A percentile compares a stretch with the other conserved stretches of the same genome.
phyloP scores from a whole-genome alignment of 2,797 vertebrate genomes.

The Poeciliopsis paucimaculata region DNA sequence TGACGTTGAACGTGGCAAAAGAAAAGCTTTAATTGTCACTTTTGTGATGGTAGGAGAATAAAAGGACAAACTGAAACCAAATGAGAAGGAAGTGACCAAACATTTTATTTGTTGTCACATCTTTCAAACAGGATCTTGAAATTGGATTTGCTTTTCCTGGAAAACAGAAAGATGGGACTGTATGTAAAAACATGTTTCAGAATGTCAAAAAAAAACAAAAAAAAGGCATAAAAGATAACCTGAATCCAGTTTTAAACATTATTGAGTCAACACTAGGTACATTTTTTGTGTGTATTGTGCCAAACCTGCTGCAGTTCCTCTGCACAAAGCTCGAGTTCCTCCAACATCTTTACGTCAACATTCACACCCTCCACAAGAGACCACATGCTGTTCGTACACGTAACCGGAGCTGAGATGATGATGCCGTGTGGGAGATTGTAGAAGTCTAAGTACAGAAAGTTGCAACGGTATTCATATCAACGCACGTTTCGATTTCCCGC shows the following conservation, averaged over 20 bases:
- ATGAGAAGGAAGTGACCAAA: constrained; percentile 15
- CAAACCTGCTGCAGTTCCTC: constrained; percentile 83
- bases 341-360: constrained; percentile 67
- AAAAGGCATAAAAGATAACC: not conserved
- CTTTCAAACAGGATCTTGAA: not conserved
- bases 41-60: constrained; percentile 69
- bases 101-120: not conserved
- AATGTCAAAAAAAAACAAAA: not conserved
- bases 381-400: constrained; percentile 84
- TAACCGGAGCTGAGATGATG: constrained; percentile 89
- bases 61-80: constrained; percentile 74
- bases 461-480: not conserved
- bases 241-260: not conserved
- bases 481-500: not conserved
- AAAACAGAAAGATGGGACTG: constrained; percentile 13
- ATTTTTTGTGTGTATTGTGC: not conserved
- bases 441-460: constrained; percentile 72
- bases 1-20: constrained; percentile 31
- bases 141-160: constrained; percentile 63
- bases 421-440: constrained; percentile 82
- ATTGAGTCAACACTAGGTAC: not conserved
- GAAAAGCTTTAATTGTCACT: constrained; percentile 27
- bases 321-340: constrained; percentile 71
- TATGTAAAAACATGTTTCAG: not conserved
- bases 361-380: constrained; percentile 70